Percentiles rank a stretch among this genome's conserved stretches.
phyloP scores from a whole-genome alignment of 2,797 vertebrate species.

The Sebastiscus albofasciatus region DNA sequence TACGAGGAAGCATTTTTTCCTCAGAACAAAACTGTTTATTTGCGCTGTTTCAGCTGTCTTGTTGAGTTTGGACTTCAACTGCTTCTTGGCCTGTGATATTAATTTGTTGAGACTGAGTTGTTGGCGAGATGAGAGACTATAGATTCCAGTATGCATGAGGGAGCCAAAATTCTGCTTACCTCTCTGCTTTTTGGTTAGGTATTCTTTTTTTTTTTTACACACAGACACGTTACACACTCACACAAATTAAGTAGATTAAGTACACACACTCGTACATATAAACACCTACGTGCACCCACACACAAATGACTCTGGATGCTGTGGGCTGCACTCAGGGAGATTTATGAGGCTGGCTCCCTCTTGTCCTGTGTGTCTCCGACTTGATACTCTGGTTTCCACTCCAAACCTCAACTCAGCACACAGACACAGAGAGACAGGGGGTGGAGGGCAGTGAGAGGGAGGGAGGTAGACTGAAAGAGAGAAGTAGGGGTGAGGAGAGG shows the following conservation, averaged over 20 bases:
- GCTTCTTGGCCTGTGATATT: slow-evolving; percentile 19
- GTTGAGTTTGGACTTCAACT: slow-evolving; percentile 2
- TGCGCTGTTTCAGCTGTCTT: background rate
- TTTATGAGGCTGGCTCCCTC: slow-evolving; percentile 75
- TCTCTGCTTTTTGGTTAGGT: slow-evolving; percentile 47
- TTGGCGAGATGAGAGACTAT: slow-evolving; percentile 26
- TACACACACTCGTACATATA: background rate
- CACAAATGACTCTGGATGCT: slow-evolving; percentile 56
- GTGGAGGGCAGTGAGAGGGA: slow-evolving; percentile 16
- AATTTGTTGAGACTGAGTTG: slow-evolving; percentile 36
- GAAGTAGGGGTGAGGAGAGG: background rate
- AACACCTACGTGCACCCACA: background rate
- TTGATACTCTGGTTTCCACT: slow-evolving; percentile 76
- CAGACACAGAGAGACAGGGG: slow-evolving; percentile 55
- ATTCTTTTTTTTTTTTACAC: slow-evolving; percentile 10
- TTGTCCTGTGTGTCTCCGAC: slow-evolving; percentile 73
- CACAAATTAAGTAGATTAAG: slow-evolving; percentile 1
- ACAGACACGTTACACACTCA: background rate
- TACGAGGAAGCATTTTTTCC: background rate
- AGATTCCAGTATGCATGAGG: slow-evolving; percentile 48
- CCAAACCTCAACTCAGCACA: slow-evolving; percentile 75
- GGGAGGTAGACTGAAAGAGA: slow-evolving; percentile 26
- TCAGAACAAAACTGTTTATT: background rate
- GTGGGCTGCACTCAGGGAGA: slow-evolving; percentile 56
- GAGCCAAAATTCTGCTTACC: slow-evolving; percentile 54